Evolutionary conservation across 2,113 vertebrate genomes (phyloP), one percentile per base, ranked within the genome.

Genomic region (Campylorhamphus procurvoides): DNA sequence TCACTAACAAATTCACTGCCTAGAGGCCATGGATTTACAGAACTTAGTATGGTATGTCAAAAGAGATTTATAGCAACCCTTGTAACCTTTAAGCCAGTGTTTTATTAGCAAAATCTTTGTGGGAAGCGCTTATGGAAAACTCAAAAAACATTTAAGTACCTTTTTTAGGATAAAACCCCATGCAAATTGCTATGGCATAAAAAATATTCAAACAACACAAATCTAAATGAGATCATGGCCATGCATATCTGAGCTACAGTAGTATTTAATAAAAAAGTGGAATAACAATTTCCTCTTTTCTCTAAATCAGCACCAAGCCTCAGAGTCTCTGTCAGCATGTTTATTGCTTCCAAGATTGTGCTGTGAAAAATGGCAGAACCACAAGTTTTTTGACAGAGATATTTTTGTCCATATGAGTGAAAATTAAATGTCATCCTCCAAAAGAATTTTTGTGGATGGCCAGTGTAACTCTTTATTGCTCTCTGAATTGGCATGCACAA

Each of bases 31-130:
- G 46, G 68, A 85, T 82, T 62, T 67, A 72, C 24, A 73, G 31
- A 86, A 39, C 13, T 86, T 52, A 73, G 59, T 75, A 37, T 40
- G 8, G 29, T 67, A 18, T 42, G 47, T n/a, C 90, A 88, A 82
- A 56, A 94, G n/a, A 96, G 90, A 96, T 94, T 92, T 96, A 94
- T 72, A 83, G 52, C 71, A 82, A 76, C 18, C 89, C 73, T 81
- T 96, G 59, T 27, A 92, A 97, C 56, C 80, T 96, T 95, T 83
- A 96, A 81, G 22, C 79, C 76, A 76, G 23, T 96, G 19, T 79
- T 96, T 96, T 93, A 94, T 96, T 94, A 92, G 58, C 40, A 93
- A 85, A 94, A 92, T 67, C 39, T 94, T 49, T 78, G 44, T 90
- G 31, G n/a, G 64, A 95, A 55, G 14, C 87, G 33, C 55, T 94